Evolutionary conservation across 92 coral and sea anemone species (phyloP), one percentile per base, ranked within the genome.

Genomic region (Zoanthus gigantus): DNA sequence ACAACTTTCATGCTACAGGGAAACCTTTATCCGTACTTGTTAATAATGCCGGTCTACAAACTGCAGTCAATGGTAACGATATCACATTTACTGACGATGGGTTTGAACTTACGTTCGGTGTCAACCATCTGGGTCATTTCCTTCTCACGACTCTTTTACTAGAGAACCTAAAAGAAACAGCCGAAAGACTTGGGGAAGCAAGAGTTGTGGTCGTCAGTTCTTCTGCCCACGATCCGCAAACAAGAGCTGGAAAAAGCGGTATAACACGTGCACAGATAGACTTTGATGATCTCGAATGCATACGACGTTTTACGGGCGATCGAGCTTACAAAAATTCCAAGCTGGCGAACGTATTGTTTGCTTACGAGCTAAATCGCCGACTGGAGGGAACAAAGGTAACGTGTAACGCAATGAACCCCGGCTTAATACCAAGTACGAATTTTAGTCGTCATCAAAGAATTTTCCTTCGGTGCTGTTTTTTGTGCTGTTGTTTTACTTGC

Each of bases 381-480:
- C 87, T 90, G 0, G 84, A 90, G 46, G 90, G 93, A 31, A 60
- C 90, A 28, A 84, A 85, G 2, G 93, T 90, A 28, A 90, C 93
- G 0, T 90, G 93, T 71, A 90, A 87, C 73, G 91, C 75, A 7
- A 63, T 90, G 80, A 82, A 90, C 45, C 93, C 93, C 2, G 92
- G 92, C 0, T 47, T 85, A 9, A 79, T 86, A 52, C 92, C 87
- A 0, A 78, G 82, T 16, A 90, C 92, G 32, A 87, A 76, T 15
- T 47, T 83, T 72, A 72, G 42, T 42, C 88, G 88, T 2, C 88
- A 76, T 83, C 93, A 82, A 74, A 16, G 78, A n/a, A 63, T 44
- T 18, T 88, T 83, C 83, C 1, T 5, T 15, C 61, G 88, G 52
- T 73, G 88, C 11, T 56, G 89, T 23, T 75, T 87, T 6, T 74